Base-by-base conservation (phyloP, 2,113 vertebrate genomes). In the Ciconia maguari region DNA sequence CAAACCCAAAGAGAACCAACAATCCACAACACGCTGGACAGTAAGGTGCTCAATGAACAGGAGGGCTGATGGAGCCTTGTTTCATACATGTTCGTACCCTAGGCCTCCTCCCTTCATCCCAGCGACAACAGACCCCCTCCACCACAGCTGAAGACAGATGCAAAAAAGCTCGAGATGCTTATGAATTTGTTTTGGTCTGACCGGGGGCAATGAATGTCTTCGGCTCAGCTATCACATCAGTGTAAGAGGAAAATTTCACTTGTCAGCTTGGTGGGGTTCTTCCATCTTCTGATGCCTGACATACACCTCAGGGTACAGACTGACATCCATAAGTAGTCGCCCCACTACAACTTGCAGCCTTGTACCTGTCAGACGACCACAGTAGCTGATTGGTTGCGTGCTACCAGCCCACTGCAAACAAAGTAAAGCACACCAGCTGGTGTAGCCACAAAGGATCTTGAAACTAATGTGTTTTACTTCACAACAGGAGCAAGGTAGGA, bases 371-470 rank as follows among this genome's bases (percentile, higher is more conserved):
- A 86, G 42, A 7, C 0, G 0, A 20, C 29, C 66, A 17, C 64
- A 68, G 38, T 1, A 51, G 38, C 48, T 0, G 0, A 42, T 2
- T 11, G 51, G 10, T 20, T 61, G 51, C 1, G 5, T n/a, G 36
- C 34, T 49, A 4, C 10, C 3, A 55, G 44, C 44, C 71, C 27
- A 5, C 0, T 9, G 36, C 38, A 77, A 78, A 38, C 24, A 20
- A 18, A 75, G 38, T 8, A 14, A 54, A 91, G 29, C 19, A 19
- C 51, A 27, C 4, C 3, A 6, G n/a, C 55, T 32, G 32, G 22
- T 19, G 44, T 3, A 38, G 42, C 52, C 82, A 89, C 26, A 82
- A 54, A 76, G 38, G 22, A 82, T 15, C 44, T 16, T 8, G 1
- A 70, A 75, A n/a, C 9, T 9, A 12, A 26, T 0, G 10, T 41